Conservation (phyloP, 2,113 vertebrate genomes). For the Microtus richardsoni region DNA sequence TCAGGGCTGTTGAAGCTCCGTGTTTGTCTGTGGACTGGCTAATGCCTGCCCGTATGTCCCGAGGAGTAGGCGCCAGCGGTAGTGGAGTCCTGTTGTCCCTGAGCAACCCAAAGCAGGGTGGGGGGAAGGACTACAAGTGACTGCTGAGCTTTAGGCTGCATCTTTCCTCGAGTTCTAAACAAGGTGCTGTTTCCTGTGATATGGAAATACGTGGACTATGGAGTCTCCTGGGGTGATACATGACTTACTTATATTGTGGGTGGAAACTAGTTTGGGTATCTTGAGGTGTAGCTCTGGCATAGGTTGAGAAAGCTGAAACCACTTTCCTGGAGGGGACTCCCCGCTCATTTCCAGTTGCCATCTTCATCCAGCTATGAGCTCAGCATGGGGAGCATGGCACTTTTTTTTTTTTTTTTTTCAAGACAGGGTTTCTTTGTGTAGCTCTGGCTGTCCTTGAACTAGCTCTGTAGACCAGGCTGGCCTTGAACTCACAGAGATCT, state of each 20-base stretch:
- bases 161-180: not conserved
- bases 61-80: not conserved
- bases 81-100: not conserved
- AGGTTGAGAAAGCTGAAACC: not conserved
- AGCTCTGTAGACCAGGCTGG: not conserved
- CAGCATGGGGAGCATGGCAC: not conserved
- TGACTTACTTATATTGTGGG: not conserved
- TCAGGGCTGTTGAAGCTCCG: not conserved
- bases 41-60: not conserved
- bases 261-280: slow-evolving; percentile 17
- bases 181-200: not conserved
- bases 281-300: not conserved
- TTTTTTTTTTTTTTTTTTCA: not conserved
- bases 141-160: not conserved
- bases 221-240: not conserved
- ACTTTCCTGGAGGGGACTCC: not conserved
- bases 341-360: not conserved
- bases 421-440: not conserved
- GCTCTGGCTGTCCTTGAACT: not conserved
- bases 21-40: not conserved
- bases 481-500: not conserved
- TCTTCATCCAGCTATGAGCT: not conserved
- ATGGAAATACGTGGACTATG: not conserved
- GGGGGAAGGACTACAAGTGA: not conserved
- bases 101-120: not conserved